Evolutionary conservation across 2,113 vertebrate genomes (phyloP).

Genomic region (Ornithorhynchus anatinus): DNA sequence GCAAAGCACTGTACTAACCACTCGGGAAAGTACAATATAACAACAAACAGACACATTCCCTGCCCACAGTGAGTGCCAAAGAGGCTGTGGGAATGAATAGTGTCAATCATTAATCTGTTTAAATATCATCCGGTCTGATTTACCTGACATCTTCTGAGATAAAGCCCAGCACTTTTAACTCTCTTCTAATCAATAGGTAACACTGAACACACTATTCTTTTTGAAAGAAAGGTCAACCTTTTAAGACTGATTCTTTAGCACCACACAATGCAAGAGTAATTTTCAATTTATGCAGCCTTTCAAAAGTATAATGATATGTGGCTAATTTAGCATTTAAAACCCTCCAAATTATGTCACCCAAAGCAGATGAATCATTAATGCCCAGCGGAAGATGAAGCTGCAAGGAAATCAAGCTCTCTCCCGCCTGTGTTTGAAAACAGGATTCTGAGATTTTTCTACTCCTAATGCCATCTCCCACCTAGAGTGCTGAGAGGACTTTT

Average conservation of each 20-base stretch:
- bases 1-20: too few species aligned
- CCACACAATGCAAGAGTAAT: background rate
- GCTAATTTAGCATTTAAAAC: background rate
- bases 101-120: conserved; percentile 27
- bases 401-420: background rate
- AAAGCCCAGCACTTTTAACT: conserved; percentile 63
- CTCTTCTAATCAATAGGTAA: conserved; percentile 34
- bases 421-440: background rate
- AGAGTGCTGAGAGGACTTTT: too few species aligned
- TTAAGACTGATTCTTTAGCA: conserved; percentile 45
- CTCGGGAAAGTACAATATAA: too few species aligned
- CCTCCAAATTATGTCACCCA: background rate
- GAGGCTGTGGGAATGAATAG: conserved; percentile 55
- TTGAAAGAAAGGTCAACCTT: conserved; percentile 38
- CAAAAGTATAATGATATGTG: background rate
- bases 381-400: accelerated
- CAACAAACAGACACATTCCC: too few species aligned
- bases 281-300: conserved; percentile 8
- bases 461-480: background rate
- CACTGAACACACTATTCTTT: conserved; percentile 43
- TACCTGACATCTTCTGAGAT: conserved; percentile 45
- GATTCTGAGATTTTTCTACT: accelerated
- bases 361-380: background rate
- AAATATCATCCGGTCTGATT: conserved; percentile 60
- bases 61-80: too few species aligned